phyloP scores from a whole-genome alignment of 2,113 vertebrate genomes.

The Nicator chloris region DNA sequence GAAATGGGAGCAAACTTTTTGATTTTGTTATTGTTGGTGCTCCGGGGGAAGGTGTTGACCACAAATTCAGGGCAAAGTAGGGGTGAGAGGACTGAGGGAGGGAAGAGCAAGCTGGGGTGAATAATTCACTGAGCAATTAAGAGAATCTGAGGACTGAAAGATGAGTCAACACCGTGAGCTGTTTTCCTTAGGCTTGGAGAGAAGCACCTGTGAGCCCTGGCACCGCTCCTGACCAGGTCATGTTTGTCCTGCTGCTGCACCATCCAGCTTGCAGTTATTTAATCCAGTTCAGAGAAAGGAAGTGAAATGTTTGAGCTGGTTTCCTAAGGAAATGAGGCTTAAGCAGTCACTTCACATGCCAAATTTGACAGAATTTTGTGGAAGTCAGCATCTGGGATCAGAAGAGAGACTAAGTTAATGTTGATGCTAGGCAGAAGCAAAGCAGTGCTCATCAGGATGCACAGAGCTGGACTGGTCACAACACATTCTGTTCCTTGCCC shows the following conservation, averaged over 20 bases:
- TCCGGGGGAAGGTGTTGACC: not conserved
- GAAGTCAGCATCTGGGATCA: slow-evolving; percentile 7
- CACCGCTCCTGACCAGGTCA: slow-evolving; percentile 39
- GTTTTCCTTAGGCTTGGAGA: not conserved
- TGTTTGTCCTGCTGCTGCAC: slow-evolving; percentile 28
- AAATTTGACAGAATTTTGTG: slow-evolving; percentile 5
- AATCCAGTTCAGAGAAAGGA: slow-evolving; percentile 32
- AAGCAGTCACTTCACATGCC: slow-evolving; percentile 12
- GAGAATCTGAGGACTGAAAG: slow-evolving; percentile 11
- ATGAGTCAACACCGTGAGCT: not conserved
- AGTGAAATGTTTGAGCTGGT: slow-evolving; percentile 37
- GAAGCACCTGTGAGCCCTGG: slow-evolving; percentile 39
- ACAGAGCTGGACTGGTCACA: not conserved
- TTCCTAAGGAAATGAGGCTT: slow-evolving; percentile 64
- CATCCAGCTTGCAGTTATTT: slow-evolving; percentile 21
- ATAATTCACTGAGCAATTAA: slow-evolving; percentile 32
- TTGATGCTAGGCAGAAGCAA: not conserved
- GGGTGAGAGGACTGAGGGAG: not conserved
- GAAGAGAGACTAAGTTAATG: not conserved
- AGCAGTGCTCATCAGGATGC: not conserved
- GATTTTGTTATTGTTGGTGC: not conserved
- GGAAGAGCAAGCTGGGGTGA: not conserved
- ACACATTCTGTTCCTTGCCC: rapidly evolving
- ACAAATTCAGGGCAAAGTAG: not conserved
- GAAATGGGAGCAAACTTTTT: not conserved